phyloP scores from a whole-genome alignment of 2,888 invertebrate species.

The Dorcus hopei region DNA sequence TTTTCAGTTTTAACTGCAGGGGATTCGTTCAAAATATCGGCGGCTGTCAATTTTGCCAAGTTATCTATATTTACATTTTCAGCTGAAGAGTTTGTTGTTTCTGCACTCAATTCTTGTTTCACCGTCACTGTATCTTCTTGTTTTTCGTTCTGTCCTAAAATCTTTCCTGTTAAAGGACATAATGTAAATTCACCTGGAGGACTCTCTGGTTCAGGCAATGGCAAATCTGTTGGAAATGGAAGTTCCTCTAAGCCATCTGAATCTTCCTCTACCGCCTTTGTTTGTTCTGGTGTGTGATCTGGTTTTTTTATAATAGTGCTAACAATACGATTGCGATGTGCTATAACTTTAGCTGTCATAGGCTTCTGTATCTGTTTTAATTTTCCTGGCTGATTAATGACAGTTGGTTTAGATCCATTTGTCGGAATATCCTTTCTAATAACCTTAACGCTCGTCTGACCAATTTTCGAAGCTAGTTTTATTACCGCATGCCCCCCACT shows the following conservation, averaged over 20 bases:
- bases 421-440: slow-evolving; percentile 41
- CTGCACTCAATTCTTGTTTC: slow-evolving; percentile 16
- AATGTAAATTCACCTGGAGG: slow-evolving; percentile 68
- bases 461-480: slow-evolving; percentile 52
- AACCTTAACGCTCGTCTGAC: slow-evolving; percentile 52
- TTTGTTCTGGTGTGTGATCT: slow-evolving; percentile 17
- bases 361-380: slow-evolving; percentile 10
- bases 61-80: slow-evolving; percentile 36
- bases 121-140: neutral
- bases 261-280: slow-evolving; percentile 36
- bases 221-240: slow-evolving; percentile 59
- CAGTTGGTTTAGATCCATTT: slow-evolving; percentile 18
- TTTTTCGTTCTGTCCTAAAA: slow-evolving; percentile 24
- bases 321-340: slow-evolving; percentile 13
- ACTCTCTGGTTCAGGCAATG: slow-evolving; percentile 58
- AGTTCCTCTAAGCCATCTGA: slow-evolving; percentile 62
- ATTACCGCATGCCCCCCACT: slow-evolving; percentile 46
- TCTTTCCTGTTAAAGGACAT: slow-evolving; percentile 64
- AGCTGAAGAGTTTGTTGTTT: slow-evolving; percentile 21
- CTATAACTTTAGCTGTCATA: slow-evolving; percentile 13
- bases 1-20: neutral
- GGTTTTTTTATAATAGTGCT: slow-evolving; percentile 22
- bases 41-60: slow-evolving; percentile 44
- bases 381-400: slow-evolving; percentile 15
- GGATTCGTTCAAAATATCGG: slow-evolving; percentile 43